These are phyloP conservation scores for Nephila pilipes DNA, from an alignment of 1,140 invertebrate species.

Conservation along the genomic window DNA sequence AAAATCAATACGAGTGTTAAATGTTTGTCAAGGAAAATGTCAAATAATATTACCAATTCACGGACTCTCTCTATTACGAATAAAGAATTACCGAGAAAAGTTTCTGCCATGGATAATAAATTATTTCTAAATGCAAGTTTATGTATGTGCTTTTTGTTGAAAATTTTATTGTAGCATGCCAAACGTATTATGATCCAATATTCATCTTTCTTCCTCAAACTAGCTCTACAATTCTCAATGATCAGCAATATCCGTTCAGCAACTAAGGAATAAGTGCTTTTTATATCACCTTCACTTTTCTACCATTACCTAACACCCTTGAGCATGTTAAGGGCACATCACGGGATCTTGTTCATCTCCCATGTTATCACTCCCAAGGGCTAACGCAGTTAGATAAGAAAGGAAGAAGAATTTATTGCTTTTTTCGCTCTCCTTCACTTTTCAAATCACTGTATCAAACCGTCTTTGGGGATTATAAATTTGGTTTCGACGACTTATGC, in stretches of 20 bases:
- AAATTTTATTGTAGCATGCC: background rate
- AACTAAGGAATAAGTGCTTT: background rate
- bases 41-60: background rate
- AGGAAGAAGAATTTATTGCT: background rate
- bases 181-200: background rate
- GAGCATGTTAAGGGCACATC: background rate
- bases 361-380: background rate
- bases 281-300: background rate
- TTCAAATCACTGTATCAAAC: conserved; percentile 18
- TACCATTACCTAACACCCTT: background rate
- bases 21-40: background rate
- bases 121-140: background rate
- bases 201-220: background rate
- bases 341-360: background rate
- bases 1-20: background rate
- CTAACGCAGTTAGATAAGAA: conserved; percentile 27
- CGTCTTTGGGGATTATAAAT: conserved; percentile 13
- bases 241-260: background rate
- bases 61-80: too few relatives aligned
- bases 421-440: background rate
- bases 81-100: background rate
- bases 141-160: background rate
- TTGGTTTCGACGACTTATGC: conserved; percentile 7
- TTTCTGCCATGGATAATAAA: background rate
- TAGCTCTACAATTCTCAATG: background rate